Evolutionary conservation across 2,888 invertebrate genomes (phyloP), one percentile per base, ranked within the genome.

Genomic region (Leptopilina myrica): DNA sequence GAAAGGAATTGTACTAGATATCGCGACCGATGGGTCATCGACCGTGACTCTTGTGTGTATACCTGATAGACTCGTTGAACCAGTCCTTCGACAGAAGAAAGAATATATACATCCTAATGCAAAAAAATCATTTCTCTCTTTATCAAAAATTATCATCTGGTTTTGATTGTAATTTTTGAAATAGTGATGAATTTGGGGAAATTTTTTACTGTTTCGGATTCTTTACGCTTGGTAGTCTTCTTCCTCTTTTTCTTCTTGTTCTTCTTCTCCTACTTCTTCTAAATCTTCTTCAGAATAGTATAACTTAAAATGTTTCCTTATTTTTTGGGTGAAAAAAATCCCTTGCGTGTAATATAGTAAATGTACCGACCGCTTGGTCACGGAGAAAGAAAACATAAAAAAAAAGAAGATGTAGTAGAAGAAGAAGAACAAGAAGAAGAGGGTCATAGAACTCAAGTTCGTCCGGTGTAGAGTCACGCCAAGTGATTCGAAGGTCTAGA

Each of bases 1-100:
- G 86, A 87, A 86, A 87, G 86, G 86, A 87, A 84, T 84, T 84
- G 83, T 84, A 85, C 84, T 84, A 84, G 84, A 84, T 81, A 78
- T 80, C 78, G 77, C 79, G 81, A 80, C 69, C 83, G 77, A 79
- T 80, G 73, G 81, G 80, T 83, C 83, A 78, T 79, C 79, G 83
- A 82, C 80, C 83, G 80, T 83, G 81, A 81, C 81, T 83, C 80
- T 83, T 81, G 79, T 43, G 43, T 73, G 43, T 73, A 73, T 73
- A 73, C 73, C 73, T 73, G 73, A 53, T 73, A 33, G 53, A 53
- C 73, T 73, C 49, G 73, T 73, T 73, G 73, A 73, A 73, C 73
- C 73, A 73, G 73, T 73, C 73, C n/a, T 53, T 49, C 11, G 46
- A 11, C 9, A 46, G 9, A 46, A 46, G 46, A 49, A 49, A 49